phyloP scores from a whole-genome alignment of 2,113 vertebrate species.

The Mungos mungo region DNA sequence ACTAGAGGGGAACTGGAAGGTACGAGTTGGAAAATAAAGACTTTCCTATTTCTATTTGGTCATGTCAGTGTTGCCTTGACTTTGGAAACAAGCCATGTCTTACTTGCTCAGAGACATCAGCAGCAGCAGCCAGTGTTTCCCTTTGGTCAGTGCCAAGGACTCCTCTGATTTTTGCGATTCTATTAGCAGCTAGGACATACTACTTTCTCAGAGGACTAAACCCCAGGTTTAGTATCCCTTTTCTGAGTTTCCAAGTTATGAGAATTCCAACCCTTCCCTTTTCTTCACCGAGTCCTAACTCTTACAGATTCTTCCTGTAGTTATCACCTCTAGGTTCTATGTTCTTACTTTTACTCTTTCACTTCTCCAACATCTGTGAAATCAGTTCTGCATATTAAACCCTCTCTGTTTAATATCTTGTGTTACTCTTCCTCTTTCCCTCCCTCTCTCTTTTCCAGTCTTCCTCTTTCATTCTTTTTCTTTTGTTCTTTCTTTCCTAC shows the following conservation, averaged over 20 bases:
- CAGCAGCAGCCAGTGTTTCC: not conserved
- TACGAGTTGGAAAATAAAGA: not conserved
- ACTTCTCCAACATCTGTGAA: not conserved
- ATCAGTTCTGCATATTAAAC: not conserved
- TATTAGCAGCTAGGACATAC: not conserved
- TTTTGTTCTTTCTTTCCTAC: rapidly evolving
- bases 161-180: not conserved
- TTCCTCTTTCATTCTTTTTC: not conserved
- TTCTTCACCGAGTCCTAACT: not conserved
- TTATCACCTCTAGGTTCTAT: not conserved
- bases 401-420: not conserved
- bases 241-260: not conserved
- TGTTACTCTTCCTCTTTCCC: not conserved
- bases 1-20: not conserved
- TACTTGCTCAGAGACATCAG: not conserved
- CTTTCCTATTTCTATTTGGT: not conserved
- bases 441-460: too few species aligned
- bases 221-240: not conserved
- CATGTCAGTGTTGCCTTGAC: not conserved
- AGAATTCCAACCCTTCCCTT: not conserved
- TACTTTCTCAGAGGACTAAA: not conserved
- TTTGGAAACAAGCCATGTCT: not conserved
- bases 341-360: not conserved
- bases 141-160: not conserved
- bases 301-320: not conserved